Percentiles rank a stretch among this genome's conserved stretches.
These are phyloP conservation scores for Diaperis boleti DNA, from an alignment of 2,888 invertebrate species.

Conservation along the genomic window DNA sequence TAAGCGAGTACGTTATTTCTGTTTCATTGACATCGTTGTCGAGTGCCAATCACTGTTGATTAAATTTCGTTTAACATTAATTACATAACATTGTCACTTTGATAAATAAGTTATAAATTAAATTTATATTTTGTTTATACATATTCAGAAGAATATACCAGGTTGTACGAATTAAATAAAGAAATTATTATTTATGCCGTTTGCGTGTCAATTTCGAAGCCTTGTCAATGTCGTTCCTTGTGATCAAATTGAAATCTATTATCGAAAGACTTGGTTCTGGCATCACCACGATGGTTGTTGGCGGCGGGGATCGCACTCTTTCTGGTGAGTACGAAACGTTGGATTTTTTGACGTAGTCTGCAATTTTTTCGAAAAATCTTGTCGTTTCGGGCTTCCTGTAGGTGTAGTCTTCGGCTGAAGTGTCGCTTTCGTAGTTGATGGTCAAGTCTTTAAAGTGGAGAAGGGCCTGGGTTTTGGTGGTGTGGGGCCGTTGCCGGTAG, in stretches of 20 bases:
- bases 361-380: conserved; percentile 51
- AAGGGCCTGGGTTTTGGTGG: conserved; percentile 67
- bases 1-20: conserved; percentile 16
- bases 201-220: conserved; percentile 47
- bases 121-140: conserved; percentile 28
- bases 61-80: conserved; percentile 5
- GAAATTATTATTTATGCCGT: conserved; percentile 18
- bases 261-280: conserved; percentile 77
- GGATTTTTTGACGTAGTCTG: conserved; percentile 49
- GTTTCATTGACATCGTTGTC: conserved; percentile 15
- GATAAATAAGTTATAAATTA: conserved; percentile 6
- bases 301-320: conserved; percentile 50
- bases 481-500: conserved; percentile 66
- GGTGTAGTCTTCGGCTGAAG: conserved; percentile 66
- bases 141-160: conserved; percentile 13
- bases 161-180: conserved; percentile 22
- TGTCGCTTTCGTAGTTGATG: conserved; percentile 70
- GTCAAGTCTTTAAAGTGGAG: conserved; percentile 70
- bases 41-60: conserved; percentile 27
- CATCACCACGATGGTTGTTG: conserved; percentile 64
- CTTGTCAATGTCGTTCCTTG: conserved; percentile 59
- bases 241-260: conserved; percentile 79
- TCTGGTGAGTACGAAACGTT: conserved; percentile 41
- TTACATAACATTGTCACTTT: conserved; percentile 11
- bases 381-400: conserved; percentile 56